Evolutionary conservation across 1,140 invertebrate genomes (phyloP), one percentile per base, ranked within the genome.

Genomic region (Lysiphlebus fabarum): DNA sequence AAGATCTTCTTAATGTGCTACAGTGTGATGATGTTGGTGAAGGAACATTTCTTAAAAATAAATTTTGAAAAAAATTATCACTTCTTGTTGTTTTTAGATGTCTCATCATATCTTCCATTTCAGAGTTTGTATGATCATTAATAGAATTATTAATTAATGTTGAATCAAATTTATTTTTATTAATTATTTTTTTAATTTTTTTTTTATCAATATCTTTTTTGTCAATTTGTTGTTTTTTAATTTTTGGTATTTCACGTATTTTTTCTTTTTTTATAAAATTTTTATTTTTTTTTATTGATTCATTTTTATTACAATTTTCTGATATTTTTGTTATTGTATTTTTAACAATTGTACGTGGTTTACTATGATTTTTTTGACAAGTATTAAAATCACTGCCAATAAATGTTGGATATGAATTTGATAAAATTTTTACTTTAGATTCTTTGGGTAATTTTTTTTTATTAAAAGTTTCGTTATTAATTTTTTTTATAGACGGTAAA

Each of bases 21-120:
- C 63, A 70, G 61, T 76, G 66, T 4, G 78, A 71, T 4, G 71
- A 63, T 62, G 71, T 59, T 43, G 67, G 62, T 41, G 71, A 66
- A 12, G 57, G 49, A 4, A 75, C 59, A 56, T 84, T 80, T 57
- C 83, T 71, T 9, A 89, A 69, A 62, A 89, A 87, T 33, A 90
- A 79, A 72, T 87, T 82, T 69, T 87, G 87, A 65, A 90, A 90
- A 66, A 89, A 90, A 0, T 81, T 81, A 67, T 88, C 80, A 0
- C 82, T 82, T 64, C 83, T 73, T 11, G 86, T 75, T n/a, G 74
- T 74, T 60, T 84, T 80, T 56, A 82, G 81, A 60, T 82, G 82
- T 57, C 80, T 75, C 61, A 75, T 81, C 26, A 85, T 81, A 62
- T 83, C 77, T 50, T 82, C 80, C 8, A 76, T 65, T n/a, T n/a